Evolutionary conservation across 2,113 vertebrate species (phyloP), one percentile per base, ranked within the genome.

Genomic region (Lota lota): DNA sequence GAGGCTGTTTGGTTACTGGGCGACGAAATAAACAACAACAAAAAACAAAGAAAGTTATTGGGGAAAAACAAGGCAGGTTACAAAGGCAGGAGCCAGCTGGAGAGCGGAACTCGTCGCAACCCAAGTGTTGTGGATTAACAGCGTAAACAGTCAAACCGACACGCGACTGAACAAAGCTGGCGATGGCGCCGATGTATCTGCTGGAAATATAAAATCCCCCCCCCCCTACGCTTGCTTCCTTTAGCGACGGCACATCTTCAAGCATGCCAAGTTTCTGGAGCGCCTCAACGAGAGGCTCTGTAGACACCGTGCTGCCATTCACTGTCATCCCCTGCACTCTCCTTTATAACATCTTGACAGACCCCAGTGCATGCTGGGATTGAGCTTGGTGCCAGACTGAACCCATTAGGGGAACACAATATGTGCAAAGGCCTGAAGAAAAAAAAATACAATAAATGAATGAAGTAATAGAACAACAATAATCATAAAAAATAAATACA

Each of bases 321-420:
- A 84, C 24, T 47, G 40, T 47, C 40, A 47, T 47, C 40, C 8
- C 40, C 0, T 18, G 18, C 76, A 18, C 53, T n/a, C 17, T 68
- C 74, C 59, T 70, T 85, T 63, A 47, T 8, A 47, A 14, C 40
- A 11, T 47, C 81, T 77, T 86, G 84, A 79, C 86, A 88, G 80
- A 70, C 83, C 85, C 79, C 79, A 21, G 74, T 86, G 85, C 82
- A 88, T 91, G 84, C 74, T 88, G 88, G 85, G 85, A 87, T 80
- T 67, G 77, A 84, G 62, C 70, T 33, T 67, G 33, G 69, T 73
- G 72, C 40, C 12, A 11, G 40, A 10, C 40, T 47, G 40, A 47
- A 47, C 40, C 8, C 40, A 47, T 47, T 10, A 47, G 40, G 40
- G 40, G 40, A 47, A 47, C 40, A 47, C 40, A 12, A 47, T 14